Conservation (phyloP, 2,113 vertebrate species). For the Cairina moschata region DNA sequence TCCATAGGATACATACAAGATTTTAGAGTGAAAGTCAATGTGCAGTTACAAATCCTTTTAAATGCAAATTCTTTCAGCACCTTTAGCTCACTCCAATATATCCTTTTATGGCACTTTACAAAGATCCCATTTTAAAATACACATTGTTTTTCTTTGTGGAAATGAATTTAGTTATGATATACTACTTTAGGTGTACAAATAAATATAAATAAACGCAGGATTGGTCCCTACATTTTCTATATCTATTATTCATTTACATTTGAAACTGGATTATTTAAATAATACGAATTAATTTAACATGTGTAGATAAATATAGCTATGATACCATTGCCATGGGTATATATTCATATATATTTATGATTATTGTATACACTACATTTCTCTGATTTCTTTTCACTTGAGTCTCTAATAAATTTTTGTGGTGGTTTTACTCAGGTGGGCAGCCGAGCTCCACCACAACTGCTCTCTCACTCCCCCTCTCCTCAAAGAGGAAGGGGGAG, state of each 20-base stretch:
- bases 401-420: background rate
- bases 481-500: too few relatives aligned
- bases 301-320: background rate
- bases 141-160: background rate
- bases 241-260: background rate
- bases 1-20: background rate
- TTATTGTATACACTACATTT: background rate
- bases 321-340: background rate
- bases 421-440: too few relatives aligned
- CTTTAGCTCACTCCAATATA: background rate
- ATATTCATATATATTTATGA: background rate
- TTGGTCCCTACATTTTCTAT: background rate
- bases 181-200: background rate
- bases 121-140: background rate
- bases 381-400: background rate
- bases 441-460: too few relatives aligned
- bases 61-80: background rate
- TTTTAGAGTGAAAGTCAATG: background rate
- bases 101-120: background rate
- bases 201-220: background rate
- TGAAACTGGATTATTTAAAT: background rate
- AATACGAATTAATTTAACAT: background rate
- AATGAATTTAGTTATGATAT: background rate
- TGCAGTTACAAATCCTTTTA: background rate
- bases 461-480: too few relatives aligned